Base-by-base conservation (phyloP, 2,797 vertebrate species). In the Merluccius polli region DNA sequence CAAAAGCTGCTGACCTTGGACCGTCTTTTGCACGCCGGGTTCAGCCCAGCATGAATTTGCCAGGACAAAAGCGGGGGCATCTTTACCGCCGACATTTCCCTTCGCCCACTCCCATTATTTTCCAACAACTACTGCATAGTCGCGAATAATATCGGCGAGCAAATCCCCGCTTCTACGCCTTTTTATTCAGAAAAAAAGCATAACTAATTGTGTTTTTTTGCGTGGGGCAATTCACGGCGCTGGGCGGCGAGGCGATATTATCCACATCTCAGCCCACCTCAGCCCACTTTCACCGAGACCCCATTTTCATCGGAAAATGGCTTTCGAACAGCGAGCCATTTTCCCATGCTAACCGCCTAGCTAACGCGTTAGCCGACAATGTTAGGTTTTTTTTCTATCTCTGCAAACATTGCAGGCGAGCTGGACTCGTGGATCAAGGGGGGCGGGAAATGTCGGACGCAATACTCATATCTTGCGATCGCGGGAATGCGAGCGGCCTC, bases 11-110 rank as follows among this genome's bases (percentile, higher is more conserved):
- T 90, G 91, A 92, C 91, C 91, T 90, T 91, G 87, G 88, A 81
- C 81, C 82, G 85, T 83, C 84, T 83, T 79, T 81, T 75, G 79
- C 72, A 73, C 81, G 36, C 75, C 52, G 75, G 80, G 69, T 75
- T 77, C 80, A 75, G 83, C 79, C 65, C 76, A 6, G 74, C 68
- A 4, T 24, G 77, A 48, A 75, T 82, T 29, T 48, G n/a, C 74
- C 81, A 33, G 88, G 90, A 92, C 89, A 89, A 92, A 83, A 92
- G 89, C 87, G 79, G 81, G 81, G 71, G 73, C 79, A 75, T 78
- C 79, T 72, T 72, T 81, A 29, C 79, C 29, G 81, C 80, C 77
- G 82, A 89, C 89, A 90, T 89, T 87, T 85, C 71, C 71, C 80
- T 73, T 36, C 76, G 27, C 63, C 70, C 77, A 83, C 79, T 83